phyloP scores from a whole-genome alignment of 2,888 invertebrate species.

The Xylota segnis region DNA sequence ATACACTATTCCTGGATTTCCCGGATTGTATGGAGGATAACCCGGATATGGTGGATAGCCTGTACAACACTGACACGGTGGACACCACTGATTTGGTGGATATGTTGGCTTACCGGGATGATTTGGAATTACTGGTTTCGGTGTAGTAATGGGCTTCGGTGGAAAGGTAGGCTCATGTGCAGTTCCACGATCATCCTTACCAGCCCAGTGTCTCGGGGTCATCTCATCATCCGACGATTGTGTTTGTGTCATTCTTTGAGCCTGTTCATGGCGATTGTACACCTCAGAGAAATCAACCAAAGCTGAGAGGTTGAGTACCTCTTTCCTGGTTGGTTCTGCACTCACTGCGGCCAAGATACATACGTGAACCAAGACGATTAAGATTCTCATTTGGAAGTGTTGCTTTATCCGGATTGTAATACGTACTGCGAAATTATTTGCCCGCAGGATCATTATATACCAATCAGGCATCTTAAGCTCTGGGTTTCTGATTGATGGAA shows the following conservation, averaged over 20 bases:
- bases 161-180: neutral
- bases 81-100: neutral
- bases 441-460: slow-evolving; percentile 23
- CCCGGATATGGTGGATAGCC: neutral
- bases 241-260: slow-evolving; percentile 4
- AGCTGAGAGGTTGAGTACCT: neutral
- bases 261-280: slow-evolving; percentile 19
- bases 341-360: slow-evolving; percentile 2
- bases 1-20: too few relatives aligned
- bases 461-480: neutral
- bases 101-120: neutral
- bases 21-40: slow-evolving; percentile 13
- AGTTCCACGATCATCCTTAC: neutral
- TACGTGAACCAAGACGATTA: neutral
- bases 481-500: slow-evolving; percentile 10
- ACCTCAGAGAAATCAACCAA: neutral
- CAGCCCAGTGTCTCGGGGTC: neutral
- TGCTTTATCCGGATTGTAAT: neutral
- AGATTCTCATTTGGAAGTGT: slow-evolving; percentile 27
- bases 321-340: slow-evolving; percentile 1
- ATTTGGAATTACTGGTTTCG: neutral
- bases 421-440: slow-evolving; percentile 7
- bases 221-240: neutral
- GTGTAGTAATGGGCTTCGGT: neutral
- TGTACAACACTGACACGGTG: neutral